Conservation (phyloP, 64 coral and sea anemone genomes). For the Porites lutea region DNA sequence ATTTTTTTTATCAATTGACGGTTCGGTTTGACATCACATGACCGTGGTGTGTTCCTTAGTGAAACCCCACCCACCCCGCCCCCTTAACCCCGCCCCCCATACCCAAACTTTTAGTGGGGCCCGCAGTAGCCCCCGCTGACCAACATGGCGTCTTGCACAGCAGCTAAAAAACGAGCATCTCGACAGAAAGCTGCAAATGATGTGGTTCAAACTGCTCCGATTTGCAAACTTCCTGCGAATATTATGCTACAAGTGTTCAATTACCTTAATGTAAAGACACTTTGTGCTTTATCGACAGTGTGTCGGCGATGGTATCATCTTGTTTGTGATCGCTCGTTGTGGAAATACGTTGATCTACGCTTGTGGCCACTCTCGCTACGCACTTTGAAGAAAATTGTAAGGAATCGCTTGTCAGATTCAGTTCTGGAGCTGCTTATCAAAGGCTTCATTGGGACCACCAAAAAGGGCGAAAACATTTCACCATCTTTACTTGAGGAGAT, state of each 20-base stretch:
- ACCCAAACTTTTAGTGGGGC: not conserved
- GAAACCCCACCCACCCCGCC: not conserved
- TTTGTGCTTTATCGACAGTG: slow-evolving; percentile 88
- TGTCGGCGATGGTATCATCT: slow-evolving; percentile 93
- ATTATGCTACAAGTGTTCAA: slow-evolving; percentile 93
- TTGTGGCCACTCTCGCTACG: slow-evolving; percentile 80
- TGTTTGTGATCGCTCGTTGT: slow-evolving; percentile 88
- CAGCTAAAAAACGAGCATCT: slow-evolving; percentile 62
- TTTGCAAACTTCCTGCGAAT: slow-evolving; percentile 87
- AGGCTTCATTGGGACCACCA: slow-evolving; percentile 94
- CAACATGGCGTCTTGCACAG: slow-evolving; percentile 88
- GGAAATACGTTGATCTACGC: slow-evolving; percentile 83
- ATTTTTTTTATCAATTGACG: no score
- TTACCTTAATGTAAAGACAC: slow-evolving; percentile 87
- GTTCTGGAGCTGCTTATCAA: slow-evolving; percentile 89
- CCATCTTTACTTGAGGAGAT: slow-evolving; percentile 92
- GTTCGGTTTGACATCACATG: no score
- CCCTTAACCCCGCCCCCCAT: not conserved
- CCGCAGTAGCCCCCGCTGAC: slow-evolving; percentile 58
- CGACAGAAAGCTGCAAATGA: slow-evolving; percentile 68
- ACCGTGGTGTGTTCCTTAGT: no score
- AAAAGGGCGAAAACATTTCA: slow-evolving; percentile 94
- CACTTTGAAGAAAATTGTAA: slow-evolving; percentile 86
- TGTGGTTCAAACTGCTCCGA: slow-evolving; percentile 81
- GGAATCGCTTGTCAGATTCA: slow-evolving; percentile 88